Conservation (phyloP, 2,113 vertebrate genomes). For the Corythornis madagascariensis region DNA sequence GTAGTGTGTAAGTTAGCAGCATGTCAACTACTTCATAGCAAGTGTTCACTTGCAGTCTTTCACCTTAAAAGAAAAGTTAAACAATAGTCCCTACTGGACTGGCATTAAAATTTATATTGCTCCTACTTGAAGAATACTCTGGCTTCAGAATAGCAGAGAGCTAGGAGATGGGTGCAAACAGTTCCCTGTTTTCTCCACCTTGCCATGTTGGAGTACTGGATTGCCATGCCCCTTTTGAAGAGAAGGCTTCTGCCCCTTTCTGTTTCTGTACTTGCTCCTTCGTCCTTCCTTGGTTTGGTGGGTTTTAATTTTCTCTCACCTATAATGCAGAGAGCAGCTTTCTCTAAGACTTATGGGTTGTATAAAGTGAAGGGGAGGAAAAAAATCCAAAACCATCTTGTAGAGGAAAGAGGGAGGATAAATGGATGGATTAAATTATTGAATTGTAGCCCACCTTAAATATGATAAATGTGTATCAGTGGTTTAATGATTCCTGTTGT, state of each 20-base stretch:
- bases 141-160: not conserved
- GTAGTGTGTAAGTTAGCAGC: not conserved
- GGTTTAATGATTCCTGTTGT: not conserved
- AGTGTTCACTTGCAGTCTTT: not conserved
- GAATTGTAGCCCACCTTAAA: not conserved
- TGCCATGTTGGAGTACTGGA: not conserved
- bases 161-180: not conserved
- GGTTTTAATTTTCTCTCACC: not conserved
- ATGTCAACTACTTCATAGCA: not conserved
- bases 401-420: not conserved
- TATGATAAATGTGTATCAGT: not conserved
- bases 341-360: not conserved
- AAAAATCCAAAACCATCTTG: not conserved
- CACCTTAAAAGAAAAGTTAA: not conserved
- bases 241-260: not conserved
- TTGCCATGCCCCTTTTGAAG: not conserved
- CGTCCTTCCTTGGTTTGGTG: not conserved
- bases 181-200: not conserved
- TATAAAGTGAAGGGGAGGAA: not conserved
- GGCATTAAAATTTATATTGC: not conserved
- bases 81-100: not conserved
- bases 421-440: not conserved
- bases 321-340: not conserved
- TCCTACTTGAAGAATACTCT: not conserved
- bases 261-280: not conserved